These are phyloP conservation scores for Plagodis dolabraria DNA, from an alignment of 2,888 invertebrate genomes.

Conservation along the genomic window DNA sequence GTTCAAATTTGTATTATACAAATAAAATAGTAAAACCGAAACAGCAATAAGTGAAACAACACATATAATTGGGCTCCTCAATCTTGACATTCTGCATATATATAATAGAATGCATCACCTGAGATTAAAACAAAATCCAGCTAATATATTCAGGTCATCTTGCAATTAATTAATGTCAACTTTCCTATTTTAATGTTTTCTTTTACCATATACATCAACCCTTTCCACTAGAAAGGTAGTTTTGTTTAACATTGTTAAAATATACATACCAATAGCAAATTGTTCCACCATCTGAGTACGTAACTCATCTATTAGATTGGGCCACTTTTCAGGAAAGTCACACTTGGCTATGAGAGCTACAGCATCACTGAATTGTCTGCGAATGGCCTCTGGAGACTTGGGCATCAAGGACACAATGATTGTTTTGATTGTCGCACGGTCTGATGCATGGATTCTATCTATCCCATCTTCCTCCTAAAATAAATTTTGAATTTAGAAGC, in stretches of 20 bases:
- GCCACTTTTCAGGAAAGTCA: conserved; percentile 99
- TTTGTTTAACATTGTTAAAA: background rate
- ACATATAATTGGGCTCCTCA: too few relatives aligned
- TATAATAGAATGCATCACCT: too few relatives aligned
- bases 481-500: background rate
- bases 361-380: conserved; percentile 97
- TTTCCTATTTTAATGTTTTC: too few relatives aligned
- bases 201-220: too few relatives aligned
- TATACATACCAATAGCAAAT: conserved; percentile 88
- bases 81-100: too few relatives aligned
- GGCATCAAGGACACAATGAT: conserved; percentile 97
- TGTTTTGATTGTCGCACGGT: conserved; percentile 92
- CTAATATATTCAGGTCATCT: too few relatives aligned
- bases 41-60: too few relatives aligned
- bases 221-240: too few relatives aligned
- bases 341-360: conserved; percentile 98
- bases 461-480: conserved; percentile 88
- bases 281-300: conserved; percentile 91
- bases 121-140: too few relatives aligned
- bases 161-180: too few relatives aligned
- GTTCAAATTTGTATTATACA: too few relatives aligned
- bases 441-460: conserved; percentile 92
- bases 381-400: conserved; percentile 94
- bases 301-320: conserved; percentile 91
- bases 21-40: too few relatives aligned